These are phyloP conservation scores for Drosophila grimshawi DNA, from an alignment of 1,140 invertebrate species.

Conservation along the genomic window DNA sequence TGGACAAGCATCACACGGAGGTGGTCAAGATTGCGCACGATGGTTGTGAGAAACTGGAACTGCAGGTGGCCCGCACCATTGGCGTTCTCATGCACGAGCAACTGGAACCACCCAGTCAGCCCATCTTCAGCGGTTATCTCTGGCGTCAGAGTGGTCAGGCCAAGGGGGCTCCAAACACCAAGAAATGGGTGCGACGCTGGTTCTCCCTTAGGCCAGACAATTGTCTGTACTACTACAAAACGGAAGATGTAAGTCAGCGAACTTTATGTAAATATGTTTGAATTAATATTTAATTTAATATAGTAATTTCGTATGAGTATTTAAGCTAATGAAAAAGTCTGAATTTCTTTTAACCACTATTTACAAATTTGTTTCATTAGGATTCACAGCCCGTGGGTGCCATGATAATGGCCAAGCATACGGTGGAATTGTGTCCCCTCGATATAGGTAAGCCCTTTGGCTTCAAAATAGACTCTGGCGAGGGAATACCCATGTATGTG, in stretches of 20 bases:
- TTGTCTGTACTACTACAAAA: conserved; percentile 98
- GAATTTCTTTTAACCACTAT: too few relatives aligned
- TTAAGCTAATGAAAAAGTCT: too few relatives aligned
- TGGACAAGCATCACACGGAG: conserved; percentile 96
- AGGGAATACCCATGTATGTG: conserved; percentile 91
- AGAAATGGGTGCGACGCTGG: conserved; percentile 95
- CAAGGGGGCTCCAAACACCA: conserved; percentile 85
- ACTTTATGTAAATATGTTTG: neutral
- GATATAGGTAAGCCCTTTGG: conserved; percentile 85
- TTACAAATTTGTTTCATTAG: conserved; percentile 85
- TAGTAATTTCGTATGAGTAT: too few relatives aligned
- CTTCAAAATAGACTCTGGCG: conserved; percentile 91
- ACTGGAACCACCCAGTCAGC: conserved; percentile 86
- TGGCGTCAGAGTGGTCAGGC: conserved; percentile 89
- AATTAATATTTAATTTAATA: too few relatives aligned
- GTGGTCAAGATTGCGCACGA: conserved; percentile 97
- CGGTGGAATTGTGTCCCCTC: conserved; percentile 86
- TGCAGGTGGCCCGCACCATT: conserved; percentile 94
- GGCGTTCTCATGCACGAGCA: conserved; percentile 89
- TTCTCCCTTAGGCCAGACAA: conserved; percentile 96
- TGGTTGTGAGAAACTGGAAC: conserved; percentile 92
- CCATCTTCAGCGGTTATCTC: conserved; percentile 91
- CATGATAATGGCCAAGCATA: conserved; percentile 93
- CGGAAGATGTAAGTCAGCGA: conserved; percentile 88
- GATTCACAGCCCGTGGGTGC: conserved; percentile 95